These are phyloP conservation scores for Bradypodion ventrale DNA, from an alignment of 2,797 vertebrate species.

Conservation along the genomic window DNA sequence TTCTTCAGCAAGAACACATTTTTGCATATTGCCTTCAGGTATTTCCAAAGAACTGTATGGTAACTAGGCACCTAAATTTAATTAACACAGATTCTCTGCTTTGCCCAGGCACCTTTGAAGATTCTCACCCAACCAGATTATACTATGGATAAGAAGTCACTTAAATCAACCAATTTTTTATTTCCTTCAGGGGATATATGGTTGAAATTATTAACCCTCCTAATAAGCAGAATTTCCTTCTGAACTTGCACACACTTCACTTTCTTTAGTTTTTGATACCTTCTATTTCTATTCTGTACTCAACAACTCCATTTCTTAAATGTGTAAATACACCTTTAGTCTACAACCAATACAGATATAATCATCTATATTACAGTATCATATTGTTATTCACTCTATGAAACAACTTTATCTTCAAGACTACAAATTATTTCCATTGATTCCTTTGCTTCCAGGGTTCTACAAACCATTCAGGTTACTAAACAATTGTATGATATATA, in stretches of 20 bases:
- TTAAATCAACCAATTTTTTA: not conserved
- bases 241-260: not conserved
- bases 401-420: not conserved
- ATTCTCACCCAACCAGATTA: not conserved
- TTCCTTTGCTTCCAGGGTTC: not conserved
- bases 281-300: not conserved
- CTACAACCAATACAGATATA: rapidly evolving
- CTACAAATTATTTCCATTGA: not conserved
- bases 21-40: not conserved
- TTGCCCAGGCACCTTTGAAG: not conserved
- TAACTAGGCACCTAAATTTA: not conserved
- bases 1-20: not conserved
- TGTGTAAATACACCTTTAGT: not conserved
- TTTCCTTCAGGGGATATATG: not conserved
- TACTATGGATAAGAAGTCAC: not conserved
- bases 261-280: not conserved
- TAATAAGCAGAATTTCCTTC: not conserved
- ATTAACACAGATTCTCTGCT: not conserved
- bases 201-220: not conserved
- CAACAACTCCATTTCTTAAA: not conserved
- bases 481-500: no score
- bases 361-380: not conserved
- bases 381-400: not conserved
- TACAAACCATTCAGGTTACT: not conserved
- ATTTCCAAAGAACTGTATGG: not conserved